Conservation (phyloP, 2,797 vertebrate genomes). For the Anas bahamensis region DNA sequence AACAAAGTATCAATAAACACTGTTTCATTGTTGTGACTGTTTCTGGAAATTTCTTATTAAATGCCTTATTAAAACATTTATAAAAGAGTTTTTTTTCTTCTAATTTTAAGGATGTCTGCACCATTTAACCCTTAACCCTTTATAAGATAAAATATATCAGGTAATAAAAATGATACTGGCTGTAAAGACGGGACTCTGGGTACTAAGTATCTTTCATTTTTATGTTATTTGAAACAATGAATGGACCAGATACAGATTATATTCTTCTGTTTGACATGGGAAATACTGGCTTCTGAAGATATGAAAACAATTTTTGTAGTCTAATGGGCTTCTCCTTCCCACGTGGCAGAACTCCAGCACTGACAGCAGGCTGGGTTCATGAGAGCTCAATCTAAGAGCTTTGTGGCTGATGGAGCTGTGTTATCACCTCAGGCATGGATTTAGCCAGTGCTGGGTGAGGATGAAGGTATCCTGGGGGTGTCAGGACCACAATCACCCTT, state of each 20-base stretch:
- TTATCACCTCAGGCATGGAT: background rate
- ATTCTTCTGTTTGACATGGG: background rate
- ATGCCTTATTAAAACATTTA: background rate
- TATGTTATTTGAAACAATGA: background rate
- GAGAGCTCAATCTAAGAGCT: background rate
- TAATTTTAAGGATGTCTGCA: background rate
- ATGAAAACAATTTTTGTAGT: background rate
- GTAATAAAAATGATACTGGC: background rate
- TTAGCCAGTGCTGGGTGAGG: background rate
- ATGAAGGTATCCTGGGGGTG: background rate
- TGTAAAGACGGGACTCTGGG: background rate
- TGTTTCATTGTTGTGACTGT: background rate
- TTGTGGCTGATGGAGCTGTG: background rate
- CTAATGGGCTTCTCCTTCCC: background rate
- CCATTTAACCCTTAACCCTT: background rate
- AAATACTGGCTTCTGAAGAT: conserved; percentile 35
- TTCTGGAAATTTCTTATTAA: background rate
- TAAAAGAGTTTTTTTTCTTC: background rate
- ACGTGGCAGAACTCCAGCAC: background rate
- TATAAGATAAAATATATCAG: too few relatives aligned
- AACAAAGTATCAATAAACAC: background rate
- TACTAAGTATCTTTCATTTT: background rate
- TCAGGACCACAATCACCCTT: background rate
- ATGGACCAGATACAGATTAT: background rate
- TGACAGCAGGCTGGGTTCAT: background rate